phyloP scores from a whole-genome alignment of 2,888 invertebrate species.

The Dimorphilus gyrociliatus region DNA sequence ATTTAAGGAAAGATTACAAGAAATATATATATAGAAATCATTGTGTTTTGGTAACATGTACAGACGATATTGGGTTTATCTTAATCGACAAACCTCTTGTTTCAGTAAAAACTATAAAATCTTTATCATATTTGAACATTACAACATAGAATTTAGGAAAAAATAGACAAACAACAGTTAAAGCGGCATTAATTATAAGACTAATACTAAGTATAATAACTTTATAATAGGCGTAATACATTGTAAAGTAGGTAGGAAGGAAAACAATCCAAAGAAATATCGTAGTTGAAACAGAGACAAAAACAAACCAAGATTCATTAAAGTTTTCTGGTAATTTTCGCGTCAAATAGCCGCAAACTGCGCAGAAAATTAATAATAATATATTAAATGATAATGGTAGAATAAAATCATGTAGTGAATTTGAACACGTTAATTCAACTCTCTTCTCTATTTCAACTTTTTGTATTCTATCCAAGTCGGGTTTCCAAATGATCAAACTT shows the following conservation, averaged over 20 bases:
- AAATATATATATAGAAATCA: too few species aligned
- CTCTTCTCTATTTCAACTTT: constrained; percentile 1
- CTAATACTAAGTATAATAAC: background rate
- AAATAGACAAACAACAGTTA: constrained; percentile 3
- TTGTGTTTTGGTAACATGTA: too few species aligned
- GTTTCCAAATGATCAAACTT: too few species aligned
- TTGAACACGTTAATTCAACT: constrained; percentile 2
- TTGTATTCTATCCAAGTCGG: too few species aligned
- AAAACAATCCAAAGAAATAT: constrained; percentile 5
- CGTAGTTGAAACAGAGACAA: constrained; percentile 4
- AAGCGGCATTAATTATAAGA: constrained; percentile 2
- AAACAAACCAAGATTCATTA: constrained; percentile 5
- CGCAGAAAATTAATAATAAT: constrained; percentile 2
- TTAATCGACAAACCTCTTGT: too few species aligned
- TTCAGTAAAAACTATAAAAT: too few species aligned
- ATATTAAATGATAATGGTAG: constrained; percentile 4
- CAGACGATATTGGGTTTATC: too few species aligned
- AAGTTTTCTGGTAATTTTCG: constrained; percentile 5
- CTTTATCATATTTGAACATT: background rate
- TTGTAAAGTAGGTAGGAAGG: constrained; percentile 3
- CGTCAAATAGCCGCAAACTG: constrained; percentile 2
- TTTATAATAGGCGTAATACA: constrained; percentile 4
- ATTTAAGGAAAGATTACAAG: too few species aligned
- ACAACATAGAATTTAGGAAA: constrained; percentile 4
- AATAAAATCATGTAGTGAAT: constrained; percentile 1